Percentiles rank a stretch among this genome's conserved stretches.
These are phyloP conservation scores for Thaumatotibia leucotreta DNA, from an alignment of 1,140 invertebrate species.

Conservation along the genomic window DNA sequence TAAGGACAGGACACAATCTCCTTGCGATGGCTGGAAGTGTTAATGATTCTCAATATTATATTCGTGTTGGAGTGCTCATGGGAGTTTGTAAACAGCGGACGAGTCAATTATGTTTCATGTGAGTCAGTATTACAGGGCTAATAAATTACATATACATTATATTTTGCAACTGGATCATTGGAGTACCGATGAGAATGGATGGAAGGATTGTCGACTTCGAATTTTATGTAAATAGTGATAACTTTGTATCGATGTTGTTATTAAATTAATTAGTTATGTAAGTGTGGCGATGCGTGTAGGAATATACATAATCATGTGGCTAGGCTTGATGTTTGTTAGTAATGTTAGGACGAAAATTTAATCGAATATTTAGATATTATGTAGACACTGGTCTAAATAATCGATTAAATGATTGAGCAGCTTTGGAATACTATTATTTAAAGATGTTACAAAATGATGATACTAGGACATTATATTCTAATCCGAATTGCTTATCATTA, in stretches of 20 bases:
- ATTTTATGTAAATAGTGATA: constrained; percentile 47
- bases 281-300: neutral
- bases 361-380: no score
- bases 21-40: constrained; percentile 25
- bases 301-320: constrained; percentile 2
- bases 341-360: neutral
- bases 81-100: constrained; percentile 31
- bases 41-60: constrained; percentile 33
- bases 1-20: constrained; percentile 55
- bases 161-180: constrained; percentile 1
- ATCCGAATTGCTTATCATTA: neutral
- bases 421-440: neutral
- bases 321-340: neutral
- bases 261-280: constrained; percentile 8
- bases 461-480: neutral
- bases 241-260: constrained; percentile 50
- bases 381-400: no score
- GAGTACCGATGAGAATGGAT: neutral
- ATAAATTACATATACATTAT: constrained; percentile 25
- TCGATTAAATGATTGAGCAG: neutral
- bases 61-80: constrained; percentile 28
- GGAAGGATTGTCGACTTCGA: constrained; percentile 23
- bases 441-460: neutral
- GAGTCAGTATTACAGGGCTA: constrained; percentile 73
- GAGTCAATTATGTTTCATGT: constrained; percentile 60